Evolutionary conservation across 2,888 invertebrate species (phyloP).

Genomic region (Hoplodrina ambigua): DNA sequence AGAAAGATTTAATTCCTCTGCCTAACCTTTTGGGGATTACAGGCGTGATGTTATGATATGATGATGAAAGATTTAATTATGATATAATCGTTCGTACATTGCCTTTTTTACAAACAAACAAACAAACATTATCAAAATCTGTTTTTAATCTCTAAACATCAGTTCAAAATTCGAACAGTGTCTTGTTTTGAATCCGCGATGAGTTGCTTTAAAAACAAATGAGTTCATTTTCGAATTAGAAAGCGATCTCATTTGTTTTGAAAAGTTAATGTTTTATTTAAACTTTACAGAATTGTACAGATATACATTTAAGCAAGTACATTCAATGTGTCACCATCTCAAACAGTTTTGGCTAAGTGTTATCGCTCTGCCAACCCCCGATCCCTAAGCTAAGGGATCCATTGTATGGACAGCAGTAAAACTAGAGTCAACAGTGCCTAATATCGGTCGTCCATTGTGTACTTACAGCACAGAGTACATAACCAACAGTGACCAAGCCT

Average conservation of each 20-base stretch:
- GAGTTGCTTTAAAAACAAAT: background rate
- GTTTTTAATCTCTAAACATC: background rate
- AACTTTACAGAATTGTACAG: background rate
- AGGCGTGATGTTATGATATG: no score
- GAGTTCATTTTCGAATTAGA: background rate
- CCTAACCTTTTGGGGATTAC: no score
- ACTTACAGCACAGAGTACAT: slow-evolving; percentile 7
- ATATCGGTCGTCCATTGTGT: slow-evolving; percentile 17
- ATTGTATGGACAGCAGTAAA: slow-evolving; percentile 33
- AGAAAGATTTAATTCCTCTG: background rate
- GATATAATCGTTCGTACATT: no score
- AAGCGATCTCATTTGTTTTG: background rate
- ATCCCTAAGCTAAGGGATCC: slow-evolving; percentile 51
- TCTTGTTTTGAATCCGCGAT: background rate
- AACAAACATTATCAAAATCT: no score
- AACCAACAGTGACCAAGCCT: background rate
- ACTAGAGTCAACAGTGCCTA: slow-evolving; percentile 25
- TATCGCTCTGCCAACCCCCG: slow-evolving; percentile 11
- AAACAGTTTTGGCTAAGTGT: slow-evolving; percentile 2
- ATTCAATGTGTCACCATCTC: slow-evolving; percentile 11
- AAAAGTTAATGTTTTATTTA: background rate
- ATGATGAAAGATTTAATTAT: no score
- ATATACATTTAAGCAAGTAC: background rate
- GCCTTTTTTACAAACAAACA: no score
- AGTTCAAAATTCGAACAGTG: background rate